phyloP scores from a whole-genome alignment of 2,113 vertebrate genomes.

The Fukomys damarensis region DNA sequence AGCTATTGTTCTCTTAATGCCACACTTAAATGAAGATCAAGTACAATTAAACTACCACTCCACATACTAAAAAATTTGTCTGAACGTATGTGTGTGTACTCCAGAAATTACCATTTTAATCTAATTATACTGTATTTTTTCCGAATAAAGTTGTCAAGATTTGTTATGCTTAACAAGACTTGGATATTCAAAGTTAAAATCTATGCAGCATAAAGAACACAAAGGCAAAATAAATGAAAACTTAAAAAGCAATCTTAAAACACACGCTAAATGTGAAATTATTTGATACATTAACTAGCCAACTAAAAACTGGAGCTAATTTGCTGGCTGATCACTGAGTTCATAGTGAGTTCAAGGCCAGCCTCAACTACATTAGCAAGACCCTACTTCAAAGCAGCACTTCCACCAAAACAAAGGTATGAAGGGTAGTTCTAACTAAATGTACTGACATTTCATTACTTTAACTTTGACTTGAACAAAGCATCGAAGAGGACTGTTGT shows the following conservation, averaged over 20 bases:
- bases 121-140: background rate
- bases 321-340: background rate
- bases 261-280: background rate
- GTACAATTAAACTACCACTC: background rate
- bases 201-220: background rate
- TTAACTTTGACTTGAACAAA: constrained; percentile 30
- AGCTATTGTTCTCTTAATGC: background rate
- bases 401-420: background rate
- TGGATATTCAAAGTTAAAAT: constrained; percentile 19
- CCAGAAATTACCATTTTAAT: background rate
- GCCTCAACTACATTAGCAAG: background rate
- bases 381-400: background rate
- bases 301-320: background rate
- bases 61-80: background rate
- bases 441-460: background rate
- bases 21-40: background rate
- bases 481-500: background rate
- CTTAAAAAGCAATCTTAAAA: background rate
- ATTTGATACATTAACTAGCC: background rate
- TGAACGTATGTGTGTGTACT: background rate
- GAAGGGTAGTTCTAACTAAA: background rate
- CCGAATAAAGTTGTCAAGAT: background rate
- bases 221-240: background rate
- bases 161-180: background rate
- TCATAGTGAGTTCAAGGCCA: background rate